A percentile compares a stretch with the other conserved stretches of the same genome.
Evolutionary conservation across 2,797 vertebrate species (phyloP).

Genomic region (Miichthys miiuy): DNA sequence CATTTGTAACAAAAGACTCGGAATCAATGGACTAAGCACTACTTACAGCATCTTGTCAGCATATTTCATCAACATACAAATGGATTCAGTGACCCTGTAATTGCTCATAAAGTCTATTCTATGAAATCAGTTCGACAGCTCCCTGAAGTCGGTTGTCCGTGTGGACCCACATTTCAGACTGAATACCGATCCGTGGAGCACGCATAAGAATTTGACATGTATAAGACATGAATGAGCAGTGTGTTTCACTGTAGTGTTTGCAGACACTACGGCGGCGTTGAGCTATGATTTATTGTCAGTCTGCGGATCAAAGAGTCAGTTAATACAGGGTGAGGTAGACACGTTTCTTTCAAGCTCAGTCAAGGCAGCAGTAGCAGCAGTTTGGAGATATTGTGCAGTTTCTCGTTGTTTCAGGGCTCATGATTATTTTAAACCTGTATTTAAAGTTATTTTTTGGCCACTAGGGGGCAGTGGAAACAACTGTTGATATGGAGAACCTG

Average conservation of each 20-base stretch:
- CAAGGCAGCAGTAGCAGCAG: background rate
- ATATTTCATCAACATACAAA: conserved; percentile 69
- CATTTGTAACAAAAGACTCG: conserved; percentile 73
- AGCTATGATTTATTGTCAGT: conserved; percentile 3
- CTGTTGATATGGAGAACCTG: background rate
- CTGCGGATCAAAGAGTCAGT: background rate
- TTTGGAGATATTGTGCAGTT: background rate
- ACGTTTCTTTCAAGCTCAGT: background rate
- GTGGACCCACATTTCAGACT: background rate
- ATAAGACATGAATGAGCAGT: background rate
- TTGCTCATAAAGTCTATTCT: conserved; percentile 53
- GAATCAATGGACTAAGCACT: conserved; percentile 66
- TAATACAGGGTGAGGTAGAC: background rate
- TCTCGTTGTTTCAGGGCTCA: too few relatives aligned
- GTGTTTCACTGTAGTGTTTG: conserved; percentile 1
- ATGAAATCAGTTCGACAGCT: conserved; percentile 23
- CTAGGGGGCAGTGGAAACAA: conserved; percentile 17
- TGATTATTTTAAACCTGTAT: background rate
- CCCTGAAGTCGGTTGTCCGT: background rate
- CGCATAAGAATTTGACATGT: background rate
- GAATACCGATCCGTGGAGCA: background rate
- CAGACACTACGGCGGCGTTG: background rate
- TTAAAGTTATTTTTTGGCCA: conserved; percentile 5
- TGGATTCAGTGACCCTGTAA: conserved; percentile 56
- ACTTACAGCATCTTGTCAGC: conserved; percentile 53